Conservation (phyloP, 2,888 invertebrate genomes). For the Stegana nigrithorax region DNA sequence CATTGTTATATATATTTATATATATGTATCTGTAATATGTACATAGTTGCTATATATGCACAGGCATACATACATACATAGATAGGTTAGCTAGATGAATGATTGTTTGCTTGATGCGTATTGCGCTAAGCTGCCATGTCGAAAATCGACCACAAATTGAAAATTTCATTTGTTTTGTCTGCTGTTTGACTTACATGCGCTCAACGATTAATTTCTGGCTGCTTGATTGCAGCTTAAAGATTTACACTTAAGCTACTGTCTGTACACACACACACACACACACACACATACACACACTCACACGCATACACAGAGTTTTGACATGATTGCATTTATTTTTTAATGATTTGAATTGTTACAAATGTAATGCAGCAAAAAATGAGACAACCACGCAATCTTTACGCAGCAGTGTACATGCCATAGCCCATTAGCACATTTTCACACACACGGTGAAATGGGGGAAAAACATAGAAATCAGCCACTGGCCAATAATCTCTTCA, state of each 20-base stretch:
- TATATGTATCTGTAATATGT: slow-evolving; percentile 26
- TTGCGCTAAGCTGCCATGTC: slow-evolving; percentile 28
- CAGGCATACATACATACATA: slow-evolving; percentile 18
- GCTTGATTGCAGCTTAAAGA: not conserved
- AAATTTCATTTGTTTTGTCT: slow-evolving; percentile 37
- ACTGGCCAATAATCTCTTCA: too few relatives aligned
- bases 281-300: too few relatives aligned
- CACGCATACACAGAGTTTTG: too few relatives aligned
- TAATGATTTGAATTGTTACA: too few relatives aligned
- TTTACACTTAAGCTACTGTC: not conserved
- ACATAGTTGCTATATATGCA: slow-evolving; percentile 16
- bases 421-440: not conserved
- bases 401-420: too few relatives aligned
- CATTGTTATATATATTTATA: slow-evolving; percentile 8
- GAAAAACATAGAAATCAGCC: too few relatives aligned
- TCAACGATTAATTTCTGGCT: not conserved
- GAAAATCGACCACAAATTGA: slow-evolving; percentile 12
- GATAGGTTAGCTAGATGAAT: slow-evolving; percentile 1
- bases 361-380: too few relatives aligned
- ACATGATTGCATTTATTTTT: too few relatives aligned
- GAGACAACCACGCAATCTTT: too few relatives aligned
- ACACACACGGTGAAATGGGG: too few relatives aligned
- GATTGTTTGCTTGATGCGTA: slow-evolving; percentile 12
- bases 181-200: too few relatives aligned
- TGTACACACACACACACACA: not conserved